Evolutionary conservation across 2,797 vertebrate species (phyloP), one percentile per base, ranked within the genome.

Genomic region (Dallia pectoralis): DNA sequence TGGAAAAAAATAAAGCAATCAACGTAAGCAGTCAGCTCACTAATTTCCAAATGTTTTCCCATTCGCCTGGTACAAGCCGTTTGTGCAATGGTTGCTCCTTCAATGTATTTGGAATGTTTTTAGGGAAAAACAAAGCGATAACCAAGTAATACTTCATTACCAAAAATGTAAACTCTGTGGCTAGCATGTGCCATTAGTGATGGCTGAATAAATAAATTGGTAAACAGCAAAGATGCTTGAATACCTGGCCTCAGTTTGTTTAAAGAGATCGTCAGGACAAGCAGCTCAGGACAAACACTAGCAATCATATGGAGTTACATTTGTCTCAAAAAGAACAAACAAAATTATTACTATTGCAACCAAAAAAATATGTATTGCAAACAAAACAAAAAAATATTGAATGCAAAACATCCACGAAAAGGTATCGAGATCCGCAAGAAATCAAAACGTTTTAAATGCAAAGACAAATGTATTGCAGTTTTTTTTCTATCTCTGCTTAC

Each of bases 1-100:
- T 27, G 70, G 76, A 75, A 83, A 87, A 90, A 91, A 88, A 92
- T 89, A 86, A 91, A 90, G 89, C 88, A 92, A 93, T 93, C 91
- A 92, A 83, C 77, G 81, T 70, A 75, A 74, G 83, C 77, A 75
- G 87, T 89, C 80, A 80, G 79, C 83, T 71, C 59, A 29, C 83
- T 91, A 90, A 93, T 93, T 91, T 89, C 71, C 59, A 61, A 69
- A 78, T 29, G 27, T 70, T 63, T 79, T 84, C 75, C 53, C 67
- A 72, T 71, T 78, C 77, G 76, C 72, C 78, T 1, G 32, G 53
- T 77, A 89, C 74, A 62, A 59, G 76, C 77, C 76, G 75, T 70
- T 8, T 19, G 49, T 71, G 74, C 68, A 74, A 74, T 59, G 3
- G 63, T 68, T 25, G 32, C 12, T 1, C 40, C 40, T 44, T 9